These are phyloP conservation scores for Tetramorium parvispinum DNA, from an alignment of 1,140 invertebrate genomes.

Conservation along the genomic window DNA sequence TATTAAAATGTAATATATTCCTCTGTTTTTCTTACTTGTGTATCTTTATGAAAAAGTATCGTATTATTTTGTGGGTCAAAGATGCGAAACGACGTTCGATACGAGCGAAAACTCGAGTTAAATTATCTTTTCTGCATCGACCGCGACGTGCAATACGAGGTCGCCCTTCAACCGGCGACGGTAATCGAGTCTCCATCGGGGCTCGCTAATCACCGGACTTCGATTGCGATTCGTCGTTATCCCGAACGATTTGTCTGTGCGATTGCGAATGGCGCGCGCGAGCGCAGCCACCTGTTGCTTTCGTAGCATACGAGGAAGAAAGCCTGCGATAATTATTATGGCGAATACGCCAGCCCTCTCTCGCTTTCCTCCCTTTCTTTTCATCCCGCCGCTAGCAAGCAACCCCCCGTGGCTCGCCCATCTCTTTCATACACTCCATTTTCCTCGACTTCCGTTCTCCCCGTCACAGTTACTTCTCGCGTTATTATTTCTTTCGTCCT, in stretches of 20 bases:
- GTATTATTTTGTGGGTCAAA: background rate
- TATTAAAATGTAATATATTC: background rate
- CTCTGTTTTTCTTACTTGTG: background rate
- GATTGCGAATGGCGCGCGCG: conserved; percentile 16
- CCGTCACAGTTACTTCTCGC: background rate
- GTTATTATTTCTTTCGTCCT: conserved; percentile 44
- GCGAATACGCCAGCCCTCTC: conserved; percentile 31
- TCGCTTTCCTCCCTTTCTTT: conserved; percentile 30
- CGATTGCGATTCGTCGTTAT: conserved; percentile 76
- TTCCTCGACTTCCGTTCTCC: conserved; percentile 13
- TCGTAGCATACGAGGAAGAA: conserved; percentile 76
- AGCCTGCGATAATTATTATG: conserved; percentile 77
- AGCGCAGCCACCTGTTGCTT: conserved; percentile 75
- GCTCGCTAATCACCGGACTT: conserved; percentile 66
- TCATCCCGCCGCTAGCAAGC: background rate
- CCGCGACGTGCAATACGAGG: conserved; percentile 21
- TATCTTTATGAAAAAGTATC: background rate
- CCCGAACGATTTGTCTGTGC: conserved; percentile 75
- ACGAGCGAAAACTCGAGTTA: background rate
- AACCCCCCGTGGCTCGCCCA: background rate
- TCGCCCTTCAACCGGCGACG: conserved; percentile 18
- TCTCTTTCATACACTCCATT: conserved; percentile 25
- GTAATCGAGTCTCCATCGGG: conserved; percentile 50
- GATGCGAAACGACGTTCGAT: background rate
- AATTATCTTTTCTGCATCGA: conserved; percentile 19